Evolutionary conservation across 2,113 vertebrate species (phyloP).

Genomic region (Atractosteus spatula): DNA sequence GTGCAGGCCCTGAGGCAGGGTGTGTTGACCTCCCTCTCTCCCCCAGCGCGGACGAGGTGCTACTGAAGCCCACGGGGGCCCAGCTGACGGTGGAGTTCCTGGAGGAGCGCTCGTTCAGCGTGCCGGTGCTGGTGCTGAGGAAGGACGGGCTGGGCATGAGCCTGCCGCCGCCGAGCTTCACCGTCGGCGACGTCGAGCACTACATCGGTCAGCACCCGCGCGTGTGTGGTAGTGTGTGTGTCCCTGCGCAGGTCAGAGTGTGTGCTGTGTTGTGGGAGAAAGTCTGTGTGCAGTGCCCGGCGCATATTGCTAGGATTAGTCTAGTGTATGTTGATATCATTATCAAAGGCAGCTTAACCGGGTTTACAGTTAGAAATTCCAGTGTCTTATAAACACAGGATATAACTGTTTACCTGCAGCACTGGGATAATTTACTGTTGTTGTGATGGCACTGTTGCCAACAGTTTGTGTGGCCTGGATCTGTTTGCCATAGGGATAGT

Average conservation of each 20-base stretch:
- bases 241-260: neutral
- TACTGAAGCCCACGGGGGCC: conserved; percentile 80
- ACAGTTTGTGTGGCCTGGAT: too few species aligned
- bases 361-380: too few species aligned
- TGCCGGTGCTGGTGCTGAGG: conserved; percentile 83
- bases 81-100: conserved; percentile 90
- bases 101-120: conserved; percentile 90
- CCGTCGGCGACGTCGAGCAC: conserved; percentile 81
- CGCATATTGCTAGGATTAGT: too few species aligned
- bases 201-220: conserved; percentile 73
- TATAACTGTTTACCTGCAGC: too few species aligned
- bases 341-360: too few species aligned
- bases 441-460: too few species aligned
- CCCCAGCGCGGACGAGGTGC: conserved; percentile 84
- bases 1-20: neutral
- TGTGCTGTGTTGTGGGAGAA: neutral
- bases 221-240: too few species aligned
- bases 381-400: too few species aligned
- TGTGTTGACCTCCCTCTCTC: neutral
- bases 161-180: conserved; percentile 78
- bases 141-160: conserved; percentile 92
- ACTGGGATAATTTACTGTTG: too few species aligned
- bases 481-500: too few species aligned
- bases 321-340: too few species aligned
- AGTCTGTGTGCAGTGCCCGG: too few species aligned